phyloP scores from a whole-genome alignment of 2,113 vertebrate genomes.

The Beaufortia kweichowensis region DNA sequence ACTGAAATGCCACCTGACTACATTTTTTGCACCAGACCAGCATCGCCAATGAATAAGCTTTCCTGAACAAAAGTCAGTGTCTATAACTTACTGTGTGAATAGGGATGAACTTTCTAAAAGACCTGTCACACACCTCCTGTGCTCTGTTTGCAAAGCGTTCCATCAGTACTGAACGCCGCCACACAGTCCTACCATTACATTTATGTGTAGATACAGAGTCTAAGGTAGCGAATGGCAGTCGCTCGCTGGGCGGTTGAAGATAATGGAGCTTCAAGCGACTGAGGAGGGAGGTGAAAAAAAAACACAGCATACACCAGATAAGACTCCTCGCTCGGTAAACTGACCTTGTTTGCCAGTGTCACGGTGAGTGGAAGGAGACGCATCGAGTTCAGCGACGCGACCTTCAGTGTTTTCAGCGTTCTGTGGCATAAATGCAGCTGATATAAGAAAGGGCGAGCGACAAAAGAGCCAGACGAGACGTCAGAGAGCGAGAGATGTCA shows the following conservation, averaged over 20 bases:
- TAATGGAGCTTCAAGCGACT: constrained; percentile 36
- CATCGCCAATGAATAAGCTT: too few relatives aligned
- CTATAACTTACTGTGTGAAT: too few relatives aligned
- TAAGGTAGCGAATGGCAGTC: background rate
- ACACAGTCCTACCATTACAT: constrained; percentile 23
- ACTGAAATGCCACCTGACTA: too few relatives aligned
- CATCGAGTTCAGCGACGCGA: constrained; percentile 22
- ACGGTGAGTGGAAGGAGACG: background rate
- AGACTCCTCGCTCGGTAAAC: constrained; percentile 59
- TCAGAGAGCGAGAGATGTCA: background rate
- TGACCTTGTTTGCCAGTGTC: constrained; percentile 62
- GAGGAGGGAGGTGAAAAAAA: constrained; percentile 62
- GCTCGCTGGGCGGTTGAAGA: constrained; percentile 27
- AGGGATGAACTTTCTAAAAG: too few relatives aligned
- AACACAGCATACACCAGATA: constrained; percentile 64
- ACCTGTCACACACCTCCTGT: background rate
- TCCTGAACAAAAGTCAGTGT: too few relatives aligned
- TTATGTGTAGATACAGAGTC: constrained; percentile 12
- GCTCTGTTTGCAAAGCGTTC: background rate
- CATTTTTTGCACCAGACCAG: too few relatives aligned
- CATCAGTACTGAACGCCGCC: constrained; percentile 16
- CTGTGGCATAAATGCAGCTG: background rate
- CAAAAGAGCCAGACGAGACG: background rate
- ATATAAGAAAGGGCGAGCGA: background rate
- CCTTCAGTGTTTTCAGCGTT: constrained; percentile 2